Conservation (phyloP, 1,140 invertebrate genomes). For the Neodiprion lecontei region DNA sequence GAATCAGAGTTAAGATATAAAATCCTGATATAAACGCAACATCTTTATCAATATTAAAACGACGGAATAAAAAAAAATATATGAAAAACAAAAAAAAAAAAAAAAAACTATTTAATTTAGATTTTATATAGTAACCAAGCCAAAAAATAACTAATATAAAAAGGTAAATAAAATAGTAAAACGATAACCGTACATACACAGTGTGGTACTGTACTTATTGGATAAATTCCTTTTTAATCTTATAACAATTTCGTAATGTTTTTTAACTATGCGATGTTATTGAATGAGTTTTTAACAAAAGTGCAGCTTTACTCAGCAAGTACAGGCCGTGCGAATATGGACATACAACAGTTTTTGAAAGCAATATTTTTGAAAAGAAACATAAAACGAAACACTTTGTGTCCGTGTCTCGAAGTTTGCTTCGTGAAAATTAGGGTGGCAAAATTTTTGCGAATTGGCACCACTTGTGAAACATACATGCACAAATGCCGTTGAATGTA, state of each 20-base stretch:
- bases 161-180: conserved; percentile 23
- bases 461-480: conserved; percentile 24
- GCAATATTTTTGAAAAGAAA: conserved; percentile 40
- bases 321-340: conserved; percentile 24
- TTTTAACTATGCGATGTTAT: conserved; percentile 5
- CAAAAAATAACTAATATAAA: conserved; percentile 48
- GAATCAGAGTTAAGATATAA: conserved; percentile 1
- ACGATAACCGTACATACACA: conserved; percentile 18
- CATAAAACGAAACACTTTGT: conserved; percentile 7
- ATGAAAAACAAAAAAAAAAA: neutral
- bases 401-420: conserved; percentile 6
- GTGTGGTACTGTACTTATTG: conserved; percentile 24
- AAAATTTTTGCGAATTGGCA: conserved; percentile 27
- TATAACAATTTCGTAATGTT: conserved; percentile 25
- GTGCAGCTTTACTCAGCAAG: conserved; percentile 14
- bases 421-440: conserved; percentile 4
- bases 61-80: neutral
- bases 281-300: neutral
- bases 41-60: neutral
- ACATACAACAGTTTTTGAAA: conserved; percentile 31
- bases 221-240: conserved; percentile 14
- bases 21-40: conserved; percentile 18
- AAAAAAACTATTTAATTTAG: conserved; percentile 46
- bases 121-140: conserved; percentile 53
- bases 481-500: conserved; percentile 42